Base-by-base conservation (phyloP, 2,888 invertebrate species). In the Strigamia crassipes region DNA sequence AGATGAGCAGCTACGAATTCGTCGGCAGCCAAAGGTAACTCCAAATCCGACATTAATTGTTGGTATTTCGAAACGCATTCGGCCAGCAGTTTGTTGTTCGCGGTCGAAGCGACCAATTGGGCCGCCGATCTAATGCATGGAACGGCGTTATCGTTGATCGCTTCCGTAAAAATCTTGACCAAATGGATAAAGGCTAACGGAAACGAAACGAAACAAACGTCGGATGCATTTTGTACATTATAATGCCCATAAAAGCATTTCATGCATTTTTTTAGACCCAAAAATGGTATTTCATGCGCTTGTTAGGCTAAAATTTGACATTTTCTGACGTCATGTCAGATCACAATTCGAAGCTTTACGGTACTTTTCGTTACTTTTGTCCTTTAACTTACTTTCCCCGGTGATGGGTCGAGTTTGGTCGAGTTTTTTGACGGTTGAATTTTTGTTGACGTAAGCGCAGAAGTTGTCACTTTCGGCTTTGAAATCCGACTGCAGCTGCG, bases 361-460 rank as follows among this genome's bases (percentile, higher is more conserved):
- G n/a, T n/a, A n/a, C n/a, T n/a, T n/a, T n/a, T n/a, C n/a, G n/a
- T n/a, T n/a, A n/a, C n/a, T n/a, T n/a, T n/a, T n/a, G n/a, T n/a
- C n/a, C n/a, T n/a, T n/a, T n/a, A 34, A 10, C 21, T 79, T 79
- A 79, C 79, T 41, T 79, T 41, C 10, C 4, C 79, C 79, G n/a
- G 23, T 42, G 18, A 79, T 18, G 4, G 42, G 23, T 42, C 42
- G 79, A 38, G 41, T 79, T n/a, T 23, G 23, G 5, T 41, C 18
- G 38, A 79, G 6, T 21, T 46, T 79, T 13, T 79, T 79, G 5
- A 34, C 41, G 10, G 12, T 13, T 13, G 79, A 34, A 4, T 34
- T 41, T 23, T 12, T 6, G 12, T 18, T 3, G 3, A 79, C 18
- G 23, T 79, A 79, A 4, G 5, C 4, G 21, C 79, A 79, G n/a